A percentile compares a stretch with the other conserved stretches of the same genome.
phyloP scores from a whole-genome alignment of 2,113 vertebrate genomes.

The Phoxinus phoxinus region DNA sequence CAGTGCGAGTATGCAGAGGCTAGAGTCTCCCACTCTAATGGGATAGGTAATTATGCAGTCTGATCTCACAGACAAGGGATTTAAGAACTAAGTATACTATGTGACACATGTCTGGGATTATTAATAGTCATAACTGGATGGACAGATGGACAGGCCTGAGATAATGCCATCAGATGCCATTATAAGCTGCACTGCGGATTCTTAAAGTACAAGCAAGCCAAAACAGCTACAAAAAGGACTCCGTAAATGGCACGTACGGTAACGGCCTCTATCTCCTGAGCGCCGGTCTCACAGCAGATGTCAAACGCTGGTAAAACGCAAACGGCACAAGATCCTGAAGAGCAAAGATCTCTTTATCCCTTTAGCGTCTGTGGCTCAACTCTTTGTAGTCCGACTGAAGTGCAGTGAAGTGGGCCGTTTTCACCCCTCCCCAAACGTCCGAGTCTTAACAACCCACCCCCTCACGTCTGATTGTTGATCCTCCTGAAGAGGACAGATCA shows the following conservation, averaged over 20 bases:
- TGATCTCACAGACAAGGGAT: conserved; percentile 77
- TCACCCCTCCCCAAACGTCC: conserved; percentile 38
- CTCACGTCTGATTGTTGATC: conserved; percentile 74
- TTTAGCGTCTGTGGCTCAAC: conserved; percentile 19
- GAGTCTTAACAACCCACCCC: conserved; percentile 12
- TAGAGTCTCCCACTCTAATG: conserved; percentile 73
- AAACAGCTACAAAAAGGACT: neutral
- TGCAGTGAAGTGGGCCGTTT: conserved; percentile 48
- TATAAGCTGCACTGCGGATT: conserved; percentile 15
- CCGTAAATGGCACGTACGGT: neutral
- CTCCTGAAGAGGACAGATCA: conserved; percentile 80
- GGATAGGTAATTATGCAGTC: conserved; percentile 79
- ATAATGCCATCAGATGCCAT: conserved; percentile 38
- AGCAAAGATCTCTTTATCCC: conserved; percentile 51
- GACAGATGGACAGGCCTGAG: conserved; percentile 55
- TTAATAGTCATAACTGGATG: conserved; percentile 51
- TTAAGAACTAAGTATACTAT: conserved; percentile 77
- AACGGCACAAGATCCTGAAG: conserved; percentile 48
- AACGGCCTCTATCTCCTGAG: conserved; percentile 1
- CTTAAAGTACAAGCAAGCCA: conserved; percentile 28
- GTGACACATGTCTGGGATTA: conserved; percentile 60
- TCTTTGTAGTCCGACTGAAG: conserved; percentile 57
- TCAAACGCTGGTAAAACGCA: conserved; percentile 48
- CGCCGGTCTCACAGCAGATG: conserved; percentile 40
- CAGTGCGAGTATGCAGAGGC: conserved; percentile 48